Evolutionary conservation across 1,140 invertebrate genomes (phyloP), one percentile per base, ranked within the genome.

Genomic region (Lucilia sericata): DNA sequence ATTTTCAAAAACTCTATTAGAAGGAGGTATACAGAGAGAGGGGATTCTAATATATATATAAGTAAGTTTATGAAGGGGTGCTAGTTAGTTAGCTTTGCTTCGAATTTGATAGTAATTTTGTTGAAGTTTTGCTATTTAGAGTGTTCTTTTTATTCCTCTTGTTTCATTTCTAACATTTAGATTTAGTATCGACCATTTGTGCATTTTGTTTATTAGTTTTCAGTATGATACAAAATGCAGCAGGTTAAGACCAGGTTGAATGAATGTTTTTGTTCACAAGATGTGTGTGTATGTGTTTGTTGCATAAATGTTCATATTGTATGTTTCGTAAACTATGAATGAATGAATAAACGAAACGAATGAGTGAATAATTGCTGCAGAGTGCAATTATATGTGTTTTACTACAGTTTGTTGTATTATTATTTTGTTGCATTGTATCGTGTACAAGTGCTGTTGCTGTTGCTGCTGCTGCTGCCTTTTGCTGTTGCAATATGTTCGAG

Each of bases 141-240:
- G 13, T 78, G 75, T 19, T 78, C n/a, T 36, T 42, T 17, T 60
- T 17, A n/a, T 60, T 17, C n/a, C n/a, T 17, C 14, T 60, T 60
- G 55, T 60, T 60, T 60, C 55, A 60, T 5, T 60, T 60, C 55
- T 34, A 78, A 47, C 75, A 78, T 78, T 78, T 78, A 78, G 75
- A 78, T 78, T 78, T 78, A 78, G 34, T 47, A 78, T 78, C 75
- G 34, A 42, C 75, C 75, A 78, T 78, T 78, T 78, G 75, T 78
- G 75, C 65, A 70, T 78, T 78, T 78, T 78, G 75, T 78, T 78
- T 78, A 78, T 78, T 78, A 78, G 75, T 78, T 78, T 78, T 78
- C 47, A 78, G 75, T 47, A 78, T 78, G 75, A 78, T 78, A 78
- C 75, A 78, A 36, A 78, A 78, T 78, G 36, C 36, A 78, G 75